Conservation (phyloP, 2,797 vertebrate species). For the Hirundo rustica region DNA sequence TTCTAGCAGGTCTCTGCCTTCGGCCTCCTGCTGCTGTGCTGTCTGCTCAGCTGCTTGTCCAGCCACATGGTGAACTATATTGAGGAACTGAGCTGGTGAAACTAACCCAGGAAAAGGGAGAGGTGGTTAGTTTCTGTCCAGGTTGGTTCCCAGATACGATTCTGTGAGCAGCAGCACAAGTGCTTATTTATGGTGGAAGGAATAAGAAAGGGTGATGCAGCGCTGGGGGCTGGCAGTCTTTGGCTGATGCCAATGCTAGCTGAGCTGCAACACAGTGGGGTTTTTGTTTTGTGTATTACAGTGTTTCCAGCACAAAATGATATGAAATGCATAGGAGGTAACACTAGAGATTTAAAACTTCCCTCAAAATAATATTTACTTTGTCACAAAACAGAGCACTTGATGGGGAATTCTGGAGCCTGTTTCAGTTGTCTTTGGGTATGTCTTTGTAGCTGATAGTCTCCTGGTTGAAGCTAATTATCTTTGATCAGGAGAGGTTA, state of each 20-base stretch:
- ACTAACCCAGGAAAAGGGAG: not conserved
- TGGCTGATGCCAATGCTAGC: not conserved
- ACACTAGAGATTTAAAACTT: not conserved
- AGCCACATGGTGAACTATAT: rapidly evolving
- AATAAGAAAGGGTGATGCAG: not conserved
- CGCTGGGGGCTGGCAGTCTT: not conserved
- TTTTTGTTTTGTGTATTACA: not conserved
- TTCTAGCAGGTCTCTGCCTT: not conserved
- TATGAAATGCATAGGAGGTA: not conserved
- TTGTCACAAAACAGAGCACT: not conserved
- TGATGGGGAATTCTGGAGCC: not conserved
- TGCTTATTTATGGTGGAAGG: not conserved
- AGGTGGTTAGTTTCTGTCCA: not conserved
- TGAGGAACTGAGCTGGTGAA: not conserved
- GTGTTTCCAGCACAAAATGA: not conserved
- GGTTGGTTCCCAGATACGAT: rapidly evolving
- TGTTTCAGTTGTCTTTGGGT: not conserved
- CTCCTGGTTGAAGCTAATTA: not conserved
- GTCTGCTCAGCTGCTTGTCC: not conserved
- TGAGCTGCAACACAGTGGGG: not conserved
- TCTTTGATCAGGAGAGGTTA: not conserved
- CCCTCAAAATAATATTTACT: not conserved
- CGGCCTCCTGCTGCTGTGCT: rapidly evolving
- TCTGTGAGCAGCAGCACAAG: not conserved
- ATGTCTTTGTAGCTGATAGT: not conserved